Evolutionary conservation across 2,888 invertebrate species (phyloP).

Genomic region (Sisyra terminalis): DNA sequence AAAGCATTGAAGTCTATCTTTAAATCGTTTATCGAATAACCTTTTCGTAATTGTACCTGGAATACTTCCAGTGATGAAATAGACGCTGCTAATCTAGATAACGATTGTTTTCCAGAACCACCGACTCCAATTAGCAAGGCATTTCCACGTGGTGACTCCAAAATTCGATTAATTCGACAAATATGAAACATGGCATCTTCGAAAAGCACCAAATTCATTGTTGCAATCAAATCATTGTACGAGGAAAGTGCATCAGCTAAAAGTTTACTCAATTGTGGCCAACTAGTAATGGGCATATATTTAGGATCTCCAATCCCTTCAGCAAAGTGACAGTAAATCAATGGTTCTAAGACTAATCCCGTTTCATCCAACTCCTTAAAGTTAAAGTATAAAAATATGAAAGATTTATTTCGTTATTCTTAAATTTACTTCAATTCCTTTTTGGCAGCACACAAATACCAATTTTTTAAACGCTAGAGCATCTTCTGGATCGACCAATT

Average conservation of each 20-base stretch:
- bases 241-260: slow-evolving; percentile 63
- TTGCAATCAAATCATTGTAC: slow-evolving; percentile 80
- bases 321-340: slow-evolving; percentile 87
- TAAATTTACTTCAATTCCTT: slow-evolving; percentile 44
- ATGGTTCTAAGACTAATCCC: slow-evolving; percentile 47
- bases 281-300: slow-evolving; percentile 63
- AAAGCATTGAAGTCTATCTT: slow-evolving; percentile 54
- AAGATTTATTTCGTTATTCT: not conserved
- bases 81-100: slow-evolving; percentile 75
- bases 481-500: slow-evolving; percentile 68
- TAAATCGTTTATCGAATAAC: slow-evolving; percentile 54
- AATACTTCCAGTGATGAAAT: slow-evolving; percentile 86
- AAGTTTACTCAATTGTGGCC: slow-evolving; percentile 51
- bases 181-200: slow-evolving; percentile 91
- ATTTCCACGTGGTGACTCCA: slow-evolving; percentile 84
- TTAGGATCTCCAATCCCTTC: slow-evolving; percentile 83
- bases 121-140: slow-evolving; percentile 87
- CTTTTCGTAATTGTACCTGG: slow-evolving; percentile 81
- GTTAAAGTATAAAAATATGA: no score
- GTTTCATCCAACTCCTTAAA: slow-evolving; percentile 54
- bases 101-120: slow-evolving; percentile 86
- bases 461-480: slow-evolving; percentile 56
- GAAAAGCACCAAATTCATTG: slow-evolving; percentile 87
- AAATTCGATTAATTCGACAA: slow-evolving; percentile 78
- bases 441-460: slow-evolving; percentile 58